phyloP scores from a whole-genome alignment of 2,888 invertebrate species.

The Dryadula phaetusa region DNA sequence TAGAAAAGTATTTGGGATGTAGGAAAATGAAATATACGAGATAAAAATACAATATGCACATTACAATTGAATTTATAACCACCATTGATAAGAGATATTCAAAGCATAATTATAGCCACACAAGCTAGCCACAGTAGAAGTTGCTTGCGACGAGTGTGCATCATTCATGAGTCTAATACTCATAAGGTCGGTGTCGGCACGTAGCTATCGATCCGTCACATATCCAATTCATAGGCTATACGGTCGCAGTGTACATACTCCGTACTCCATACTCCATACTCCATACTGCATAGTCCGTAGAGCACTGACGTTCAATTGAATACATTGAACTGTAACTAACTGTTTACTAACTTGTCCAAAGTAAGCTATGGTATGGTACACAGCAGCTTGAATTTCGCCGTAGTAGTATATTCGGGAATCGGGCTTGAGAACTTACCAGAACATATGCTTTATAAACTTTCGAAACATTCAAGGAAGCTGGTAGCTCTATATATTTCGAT shows the following conservation, averaged over 20 bases:
- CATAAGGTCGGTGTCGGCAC: constrained; percentile 28
- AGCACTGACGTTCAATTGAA: constrained; percentile 7
- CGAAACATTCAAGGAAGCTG: too few relatives aligned
- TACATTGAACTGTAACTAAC: constrained; percentile 19
- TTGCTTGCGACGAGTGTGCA: constrained; percentile 5
- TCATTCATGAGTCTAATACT: constrained; percentile 28
- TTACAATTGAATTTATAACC: neutral
- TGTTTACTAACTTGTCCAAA: constrained; percentile 24
- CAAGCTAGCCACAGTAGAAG: neutral
- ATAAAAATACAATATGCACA: too few relatives aligned
- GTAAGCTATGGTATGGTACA: neutral
- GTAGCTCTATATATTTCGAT: too few relatives aligned
- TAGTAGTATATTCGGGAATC: neutral
- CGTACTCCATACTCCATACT: neutral
- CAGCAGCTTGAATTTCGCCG: neutral
- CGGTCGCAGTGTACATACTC: constrained; percentile 10
- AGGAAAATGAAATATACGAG: too few relatives aligned
- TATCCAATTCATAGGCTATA: constrained; percentile 21
- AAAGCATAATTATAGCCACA: neutral
- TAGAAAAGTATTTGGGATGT: too few relatives aligned
- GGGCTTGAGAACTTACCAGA: neutral
- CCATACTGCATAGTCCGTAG: neutral
- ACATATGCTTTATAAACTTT: too few relatives aligned
- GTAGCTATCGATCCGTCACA: constrained; percentile 31
- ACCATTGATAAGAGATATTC: neutral